These are phyloP conservation scores for Thinocorus orbignyianus DNA, from an alignment of 2,113 vertebrate species.

Conservation along the genomic window DNA sequence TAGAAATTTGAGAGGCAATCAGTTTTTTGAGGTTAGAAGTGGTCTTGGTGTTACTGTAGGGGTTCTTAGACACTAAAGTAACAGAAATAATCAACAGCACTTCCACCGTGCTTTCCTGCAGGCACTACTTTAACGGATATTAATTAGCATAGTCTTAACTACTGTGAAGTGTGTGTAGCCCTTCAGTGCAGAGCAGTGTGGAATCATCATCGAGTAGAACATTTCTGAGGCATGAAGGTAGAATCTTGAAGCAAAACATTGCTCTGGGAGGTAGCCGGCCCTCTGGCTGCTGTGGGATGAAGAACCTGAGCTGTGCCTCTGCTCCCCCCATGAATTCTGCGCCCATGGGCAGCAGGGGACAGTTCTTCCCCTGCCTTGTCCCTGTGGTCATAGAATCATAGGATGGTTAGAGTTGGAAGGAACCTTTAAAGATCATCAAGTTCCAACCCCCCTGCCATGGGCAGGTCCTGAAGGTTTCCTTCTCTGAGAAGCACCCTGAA, in stretches of 20 bases:
- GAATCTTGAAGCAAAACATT: neutral
- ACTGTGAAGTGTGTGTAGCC: neutral
- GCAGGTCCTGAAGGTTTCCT: accelerated
- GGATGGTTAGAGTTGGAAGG: no score
- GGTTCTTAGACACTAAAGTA: neutral
- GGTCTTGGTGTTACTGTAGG: neutral
- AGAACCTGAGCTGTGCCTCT: neutral
- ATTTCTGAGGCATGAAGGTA: neutral
- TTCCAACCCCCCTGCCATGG: no score
- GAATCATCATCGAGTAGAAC: neutral
- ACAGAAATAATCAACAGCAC: neutral
- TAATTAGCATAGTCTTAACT: neutral
- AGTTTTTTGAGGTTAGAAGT: neutral
- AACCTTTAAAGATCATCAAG: no score
- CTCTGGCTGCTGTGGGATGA: accelerated
- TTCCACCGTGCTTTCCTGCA: neutral
- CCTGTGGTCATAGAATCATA: no score
- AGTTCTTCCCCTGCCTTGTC: neutral
- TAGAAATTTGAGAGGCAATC: neutral
- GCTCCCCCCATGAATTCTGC: neutral
- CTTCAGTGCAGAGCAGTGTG: neutral
- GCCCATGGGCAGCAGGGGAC: neutral
- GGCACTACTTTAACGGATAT: neutral
- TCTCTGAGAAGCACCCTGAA: neutral
- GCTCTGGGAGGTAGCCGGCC: accelerated